Conservation (phyloP, 2,888 invertebrate genomes). For the Calephelis perditalis region DNA sequence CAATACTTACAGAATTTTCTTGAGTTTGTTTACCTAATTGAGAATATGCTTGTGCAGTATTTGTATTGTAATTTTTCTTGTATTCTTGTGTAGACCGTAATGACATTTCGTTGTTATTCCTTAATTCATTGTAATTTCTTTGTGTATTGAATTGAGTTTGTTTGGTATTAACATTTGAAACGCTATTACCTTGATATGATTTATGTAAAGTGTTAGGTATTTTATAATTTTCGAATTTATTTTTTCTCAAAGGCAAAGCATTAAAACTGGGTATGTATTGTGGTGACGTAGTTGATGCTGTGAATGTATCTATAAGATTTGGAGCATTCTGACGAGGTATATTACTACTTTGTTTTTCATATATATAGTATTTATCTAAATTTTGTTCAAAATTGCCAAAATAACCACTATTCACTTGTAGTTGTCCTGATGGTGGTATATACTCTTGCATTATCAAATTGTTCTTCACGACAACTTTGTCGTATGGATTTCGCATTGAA, state of each 20-base stretch:
- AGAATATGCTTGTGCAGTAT: background rate
- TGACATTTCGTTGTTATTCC: background rate
- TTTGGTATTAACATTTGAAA: background rate
- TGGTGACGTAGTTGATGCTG: slow-evolving; percentile 58
- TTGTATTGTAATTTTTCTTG: slow-evolving; percentile 10
- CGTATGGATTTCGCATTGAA: slow-evolving; percentile 64
- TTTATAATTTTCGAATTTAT: background rate
- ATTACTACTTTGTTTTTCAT: slow-evolving; percentile 51
- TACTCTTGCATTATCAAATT: slow-evolving; percentile 65
- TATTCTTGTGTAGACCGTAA: slow-evolving; percentile 28
- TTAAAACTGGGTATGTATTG: slow-evolving; percentile 37
- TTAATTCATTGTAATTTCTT: background rate
- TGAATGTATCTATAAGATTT: slow-evolving; percentile 43
- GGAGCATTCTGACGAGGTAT: slow-evolving; percentile 39
- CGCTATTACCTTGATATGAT: background rate
- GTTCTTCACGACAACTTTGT: slow-evolving; percentile 49
- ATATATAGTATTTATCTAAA: slow-evolving; percentile 50
- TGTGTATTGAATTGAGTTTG: background rate
- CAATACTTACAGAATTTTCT: slow-evolving; percentile 65
- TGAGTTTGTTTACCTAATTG: slow-evolving; percentile 46
- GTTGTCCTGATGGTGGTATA: slow-evolving; percentile 58
- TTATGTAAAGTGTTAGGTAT: slow-evolving; percentile 3
- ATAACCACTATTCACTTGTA: slow-evolving; percentile 55
- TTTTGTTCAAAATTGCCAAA: slow-evolving; percentile 47
- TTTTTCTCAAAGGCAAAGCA: background rate